Conservation (phyloP, 2,113 vertebrate species). For the Ammodytes marinus region DNA sequence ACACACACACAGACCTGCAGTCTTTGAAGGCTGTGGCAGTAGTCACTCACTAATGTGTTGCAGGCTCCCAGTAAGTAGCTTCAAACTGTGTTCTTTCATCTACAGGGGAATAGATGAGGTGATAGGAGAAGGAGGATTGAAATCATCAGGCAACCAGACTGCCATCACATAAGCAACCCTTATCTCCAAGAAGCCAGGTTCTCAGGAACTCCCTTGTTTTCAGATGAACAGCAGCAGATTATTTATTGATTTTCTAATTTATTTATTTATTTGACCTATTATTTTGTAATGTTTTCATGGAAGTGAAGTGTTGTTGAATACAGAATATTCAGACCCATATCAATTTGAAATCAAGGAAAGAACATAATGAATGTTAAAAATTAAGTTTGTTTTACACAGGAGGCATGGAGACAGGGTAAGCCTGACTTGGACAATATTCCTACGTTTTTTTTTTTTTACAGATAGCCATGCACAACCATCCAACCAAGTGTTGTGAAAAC, state of each 20-base stretch:
- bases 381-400: not conserved
- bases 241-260: slow-evolving; percentile 48
- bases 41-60: slow-evolving; percentile 68
- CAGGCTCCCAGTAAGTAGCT: slow-evolving; percentile 74
- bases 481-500: not conserved
- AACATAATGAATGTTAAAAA: slow-evolving; percentile 9
- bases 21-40: slow-evolving; percentile 63
- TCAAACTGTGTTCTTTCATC: slow-evolving; percentile 81
- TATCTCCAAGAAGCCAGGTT: slow-evolving; percentile 76
- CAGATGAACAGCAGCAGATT: slow-evolving; percentile 33
- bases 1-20: not conserved
- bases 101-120: slow-evolving; percentile 69
- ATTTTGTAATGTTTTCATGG: slow-evolving; percentile 14
- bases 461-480: not conserved
- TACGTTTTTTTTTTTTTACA: not conserved
- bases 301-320: slow-evolving; percentile 25
- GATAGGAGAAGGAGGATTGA: slow-evolving; percentile 61
- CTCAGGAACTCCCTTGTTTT: slow-evolving; percentile 66
- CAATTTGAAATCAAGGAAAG: slow-evolving; percentile 39
- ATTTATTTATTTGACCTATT: slow-evolving; percentile 9
- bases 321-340: slow-evolving; percentile 5
- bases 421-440: not conserved
- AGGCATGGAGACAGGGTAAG: slow-evolving; percentile 15
- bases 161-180: slow-evolving; percentile 56
- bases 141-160: slow-evolving; percentile 64